Evolutionary conservation across 2,888 invertebrate genomes (phyloP).

Genomic region (Cheilosia impressa): DNA sequence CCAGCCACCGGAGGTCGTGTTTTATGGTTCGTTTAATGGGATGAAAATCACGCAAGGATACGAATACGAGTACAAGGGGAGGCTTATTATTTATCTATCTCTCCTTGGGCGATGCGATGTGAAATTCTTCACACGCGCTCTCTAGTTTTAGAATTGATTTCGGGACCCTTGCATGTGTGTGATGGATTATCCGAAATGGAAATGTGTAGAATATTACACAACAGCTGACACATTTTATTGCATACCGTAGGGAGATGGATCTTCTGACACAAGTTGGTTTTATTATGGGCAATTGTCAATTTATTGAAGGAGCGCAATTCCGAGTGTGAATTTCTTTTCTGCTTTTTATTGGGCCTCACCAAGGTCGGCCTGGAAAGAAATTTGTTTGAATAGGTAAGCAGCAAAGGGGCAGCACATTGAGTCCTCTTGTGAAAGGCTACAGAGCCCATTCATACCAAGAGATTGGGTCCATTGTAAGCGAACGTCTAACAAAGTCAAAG

Average conservation of each 20-base stretch:
- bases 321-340: no score
- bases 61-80: neutral
- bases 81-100: neutral
- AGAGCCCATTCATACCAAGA: no score
- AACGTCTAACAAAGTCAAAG: no score
- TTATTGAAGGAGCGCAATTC: no score
- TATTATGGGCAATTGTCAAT: no score
- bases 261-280: no score
- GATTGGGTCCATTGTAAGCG: no score
- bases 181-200: conserved; percentile 14
- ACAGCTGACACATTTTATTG: conserved; percentile 3
- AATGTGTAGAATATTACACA: conserved; percentile 2
- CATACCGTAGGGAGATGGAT: neutral
- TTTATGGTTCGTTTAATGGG: conserved; percentile 53
- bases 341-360: no score
- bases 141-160: conserved; percentile 27
- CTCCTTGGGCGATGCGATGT: neutral
- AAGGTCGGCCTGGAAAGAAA: no score
- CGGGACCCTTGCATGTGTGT: conserved; percentile 20
- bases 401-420: no score
- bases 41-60: neutral
- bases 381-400: no score
- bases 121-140: conserved; percentile 23
- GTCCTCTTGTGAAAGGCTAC: no score
- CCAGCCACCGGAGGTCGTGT: conserved; percentile 27